Conservation (phyloP, 2,797 vertebrate genomes). For the Tokudaia muenninki region DNA sequence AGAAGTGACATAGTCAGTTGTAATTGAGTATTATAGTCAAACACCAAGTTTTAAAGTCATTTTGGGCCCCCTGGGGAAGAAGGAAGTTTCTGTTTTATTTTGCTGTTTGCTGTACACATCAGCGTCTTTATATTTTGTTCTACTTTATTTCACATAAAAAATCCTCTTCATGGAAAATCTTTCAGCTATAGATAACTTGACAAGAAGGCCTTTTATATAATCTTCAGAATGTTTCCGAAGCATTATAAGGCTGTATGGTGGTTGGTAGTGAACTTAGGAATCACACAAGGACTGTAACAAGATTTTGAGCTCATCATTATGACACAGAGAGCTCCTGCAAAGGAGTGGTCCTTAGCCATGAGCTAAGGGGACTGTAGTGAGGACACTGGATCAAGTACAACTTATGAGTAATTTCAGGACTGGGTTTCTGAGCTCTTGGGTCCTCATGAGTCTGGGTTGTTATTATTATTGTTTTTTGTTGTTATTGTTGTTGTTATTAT, state of each 20-base stretch:
- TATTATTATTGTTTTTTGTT: neutral
- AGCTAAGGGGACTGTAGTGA: neutral
- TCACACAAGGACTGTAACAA: neutral
- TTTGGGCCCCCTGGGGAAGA: neutral
- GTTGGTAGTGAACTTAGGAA: neutral
- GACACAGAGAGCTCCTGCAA: neutral
- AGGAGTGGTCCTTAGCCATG: neutral
- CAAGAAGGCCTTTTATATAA: neutral
- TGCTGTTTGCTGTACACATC: neutral
- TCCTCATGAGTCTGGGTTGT: neutral
- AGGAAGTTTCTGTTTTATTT: constrained; percentile 45
- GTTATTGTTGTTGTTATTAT: neutral
- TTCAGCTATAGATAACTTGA: neutral
- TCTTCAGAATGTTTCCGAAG: neutral
- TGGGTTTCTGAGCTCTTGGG: neutral
- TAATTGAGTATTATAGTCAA: constrained; percentile 63
- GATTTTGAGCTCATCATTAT: neutral
- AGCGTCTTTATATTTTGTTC: neutral
- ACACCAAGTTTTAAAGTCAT: constrained; percentile 40
- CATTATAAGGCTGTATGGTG: neutral
- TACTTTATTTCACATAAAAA: constrained; percentile 57
- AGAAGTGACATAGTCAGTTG: constrained; percentile 53
- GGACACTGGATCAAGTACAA: neutral
- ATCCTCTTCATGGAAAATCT: constrained; percentile 20
- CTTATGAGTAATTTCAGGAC: neutral